Evolutionary conservation across 2,113 vertebrate genomes (phyloP).

Genomic region (Lates calcarifer): DNA sequence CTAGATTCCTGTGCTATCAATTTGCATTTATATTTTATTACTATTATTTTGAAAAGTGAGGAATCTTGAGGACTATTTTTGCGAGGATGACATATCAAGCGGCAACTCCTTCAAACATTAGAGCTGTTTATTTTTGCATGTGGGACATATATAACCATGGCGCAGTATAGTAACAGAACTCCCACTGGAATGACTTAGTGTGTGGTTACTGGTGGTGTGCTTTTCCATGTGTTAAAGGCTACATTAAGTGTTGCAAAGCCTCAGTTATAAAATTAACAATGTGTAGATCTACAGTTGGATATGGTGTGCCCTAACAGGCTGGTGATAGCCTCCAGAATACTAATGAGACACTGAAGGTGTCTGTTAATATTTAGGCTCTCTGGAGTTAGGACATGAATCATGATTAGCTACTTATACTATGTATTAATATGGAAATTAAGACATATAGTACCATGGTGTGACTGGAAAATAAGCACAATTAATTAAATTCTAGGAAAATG

Average conservation of each 20-base stretch:
- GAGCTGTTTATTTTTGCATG: conserved; percentile 25
- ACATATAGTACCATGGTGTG: conserved; percentile 9
- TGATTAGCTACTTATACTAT: conserved; percentile 40
- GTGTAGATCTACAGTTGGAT: conserved; percentile 42
- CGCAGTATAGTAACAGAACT: conserved; percentile 21
- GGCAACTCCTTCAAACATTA: background rate
- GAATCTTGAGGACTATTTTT: conserved; percentile 5
- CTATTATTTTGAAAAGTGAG: conserved; percentile 4
- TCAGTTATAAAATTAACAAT: conserved; percentile 64
- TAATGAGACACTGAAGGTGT: conserved; percentile 39
- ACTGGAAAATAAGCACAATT: conserved; percentile 29
- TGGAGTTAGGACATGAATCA: conserved; percentile 28
- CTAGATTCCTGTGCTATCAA: conserved; percentile 37
- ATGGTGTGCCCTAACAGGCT: conserved; percentile 32
- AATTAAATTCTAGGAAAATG: background rate
- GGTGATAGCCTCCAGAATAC: conserved; percentile 44
- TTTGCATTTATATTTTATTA: conserved; percentile 21
- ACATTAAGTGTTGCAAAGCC: conserved; percentile 46
- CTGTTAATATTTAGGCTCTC: conserved; percentile 43
- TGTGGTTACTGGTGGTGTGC: conserved; percentile 31
- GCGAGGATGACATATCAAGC: background rate
- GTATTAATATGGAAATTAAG: conserved; percentile 34
- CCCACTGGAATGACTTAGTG: background rate
- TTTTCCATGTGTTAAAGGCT: conserved; percentile 37
- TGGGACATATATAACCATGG: conserved; percentile 15